Evolutionary conservation across 37 sponge, comb jelly and placozoan genomes (phyloP).

Genomic region (Beroe forskalii): DNA sequence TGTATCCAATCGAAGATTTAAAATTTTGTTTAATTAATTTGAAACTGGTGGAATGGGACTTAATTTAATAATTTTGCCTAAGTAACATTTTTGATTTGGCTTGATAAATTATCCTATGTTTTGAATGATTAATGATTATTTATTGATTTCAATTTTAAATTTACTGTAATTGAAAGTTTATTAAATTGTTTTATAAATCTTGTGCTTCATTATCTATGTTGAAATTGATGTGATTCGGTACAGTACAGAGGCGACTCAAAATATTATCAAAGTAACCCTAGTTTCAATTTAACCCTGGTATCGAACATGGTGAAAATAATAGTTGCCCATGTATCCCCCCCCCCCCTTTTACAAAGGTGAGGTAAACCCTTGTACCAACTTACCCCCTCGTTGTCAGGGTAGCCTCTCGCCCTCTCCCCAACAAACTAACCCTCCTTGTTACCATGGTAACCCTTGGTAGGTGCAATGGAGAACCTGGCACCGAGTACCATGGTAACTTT

Average conservation of each 20-base stretch:
- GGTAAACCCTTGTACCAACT: too few relatives aligned
- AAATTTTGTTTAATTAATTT: too few relatives aligned
- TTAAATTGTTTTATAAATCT: background rate
- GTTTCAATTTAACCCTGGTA: background rate
- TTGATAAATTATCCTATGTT: too few relatives aligned
- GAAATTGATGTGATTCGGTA: background rate
- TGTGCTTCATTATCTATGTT: background rate
- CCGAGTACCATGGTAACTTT: background rate
- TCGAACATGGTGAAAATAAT: background rate
- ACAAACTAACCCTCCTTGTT: too few relatives aligned
- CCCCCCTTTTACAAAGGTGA: too few relatives aligned
- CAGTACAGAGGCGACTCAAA: background rate
- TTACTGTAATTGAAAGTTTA: background rate
- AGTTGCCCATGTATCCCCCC: background rate
- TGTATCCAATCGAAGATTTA: too few relatives aligned
- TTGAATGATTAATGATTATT: background rate
- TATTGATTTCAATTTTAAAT: background rate
- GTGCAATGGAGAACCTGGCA: slow-evolving; percentile 72
- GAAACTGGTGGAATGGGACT: too few relatives aligned
- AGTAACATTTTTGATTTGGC: too few relatives aligned
- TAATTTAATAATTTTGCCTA: too few relatives aligned
- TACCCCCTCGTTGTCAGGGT: too few relatives aligned
- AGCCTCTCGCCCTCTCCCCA: too few relatives aligned
- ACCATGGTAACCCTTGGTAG: too few relatives aligned
- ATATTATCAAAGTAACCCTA: background rate